A percentile compares a stretch with the other conserved stretches of the same genome.
phyloP scores from a whole-genome alignment of 2,888 invertebrate genomes.

The Chrysolina americana region DNA sequence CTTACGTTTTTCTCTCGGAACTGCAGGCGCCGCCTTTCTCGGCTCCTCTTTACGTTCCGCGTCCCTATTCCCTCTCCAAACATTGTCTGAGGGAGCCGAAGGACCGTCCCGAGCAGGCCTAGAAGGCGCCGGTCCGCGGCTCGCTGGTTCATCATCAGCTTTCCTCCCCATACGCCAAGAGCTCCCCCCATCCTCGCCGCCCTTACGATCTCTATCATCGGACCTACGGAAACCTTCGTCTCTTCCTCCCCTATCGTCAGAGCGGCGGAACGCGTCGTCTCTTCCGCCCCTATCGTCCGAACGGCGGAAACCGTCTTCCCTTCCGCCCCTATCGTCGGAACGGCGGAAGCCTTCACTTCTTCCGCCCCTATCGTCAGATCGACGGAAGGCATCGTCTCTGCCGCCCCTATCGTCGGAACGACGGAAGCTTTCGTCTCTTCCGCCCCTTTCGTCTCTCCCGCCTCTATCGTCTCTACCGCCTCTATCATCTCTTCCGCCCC shows the following conservation, averaged over 20 bases:
- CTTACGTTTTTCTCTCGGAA: slow-evolving; percentile 65
- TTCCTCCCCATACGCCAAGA: slow-evolving; percentile 49
- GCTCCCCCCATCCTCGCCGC: slow-evolving; percentile 51
- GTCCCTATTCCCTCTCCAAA: slow-evolving; percentile 47
- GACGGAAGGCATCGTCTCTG: slow-evolving; percentile 19
- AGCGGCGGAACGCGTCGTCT: slow-evolving; percentile 8
- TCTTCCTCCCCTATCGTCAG: slow-evolving; percentile 36
- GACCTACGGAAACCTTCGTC: slow-evolving; percentile 27
- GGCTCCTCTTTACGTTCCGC: slow-evolving; percentile 53
- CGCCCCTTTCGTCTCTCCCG: slow-evolving; percentile 29
- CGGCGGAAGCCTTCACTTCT: too few species aligned
- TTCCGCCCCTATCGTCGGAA: slow-evolving; percentile 5
- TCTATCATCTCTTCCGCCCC: slow-evolving; percentile 37
- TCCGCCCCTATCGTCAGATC: not conserved
- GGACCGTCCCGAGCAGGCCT: slow-evolving; percentile 47
- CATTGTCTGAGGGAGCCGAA: slow-evolving; percentile 40
- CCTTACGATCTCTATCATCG: slow-evolving; percentile 36
- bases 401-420: slow-evolving; percentile 38
- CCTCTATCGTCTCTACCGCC: slow-evolving; percentile 37
- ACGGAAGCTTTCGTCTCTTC: not conserved
- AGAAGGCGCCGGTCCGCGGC: slow-evolving; percentile 41
- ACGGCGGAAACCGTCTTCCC: slow-evolving; percentile 11
- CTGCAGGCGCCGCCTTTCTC: slow-evolving; percentile 51
- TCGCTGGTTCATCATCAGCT: slow-evolving; percentile 46
- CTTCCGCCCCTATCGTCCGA: slow-evolving; percentile 26